These are phyloP conservation scores for Sitobion miscanthi DNA, from an alignment of 1,140 invertebrate genomes.

Conservation along the genomic window DNA sequence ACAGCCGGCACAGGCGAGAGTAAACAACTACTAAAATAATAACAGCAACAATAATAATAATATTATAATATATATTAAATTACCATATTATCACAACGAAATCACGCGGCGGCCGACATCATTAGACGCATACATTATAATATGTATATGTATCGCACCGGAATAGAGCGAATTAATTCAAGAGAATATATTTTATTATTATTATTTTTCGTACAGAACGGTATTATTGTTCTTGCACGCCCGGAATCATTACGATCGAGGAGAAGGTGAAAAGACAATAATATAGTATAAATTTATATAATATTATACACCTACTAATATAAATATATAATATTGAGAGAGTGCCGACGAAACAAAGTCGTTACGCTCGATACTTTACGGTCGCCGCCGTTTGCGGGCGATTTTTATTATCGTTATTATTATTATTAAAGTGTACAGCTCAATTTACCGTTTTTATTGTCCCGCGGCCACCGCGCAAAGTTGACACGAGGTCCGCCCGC, in stretches of 20 bases:
- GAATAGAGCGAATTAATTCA: background rate
- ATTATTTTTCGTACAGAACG: background rate
- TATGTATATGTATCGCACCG: background rate
- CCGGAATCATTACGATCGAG: background rate
- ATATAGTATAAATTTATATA: background rate
- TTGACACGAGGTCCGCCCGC: background rate
- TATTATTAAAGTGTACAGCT: constrained; percentile 17
- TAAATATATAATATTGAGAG: background rate
- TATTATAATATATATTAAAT: background rate
- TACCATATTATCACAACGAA: background rate
- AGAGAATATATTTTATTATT: background rate
- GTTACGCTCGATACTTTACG: background rate
- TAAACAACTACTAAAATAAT: constrained; percentile 11
- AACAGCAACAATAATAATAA: background rate
- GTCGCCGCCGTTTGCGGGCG: background rate
- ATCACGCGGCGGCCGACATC: background rate
- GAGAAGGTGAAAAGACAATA: background rate
- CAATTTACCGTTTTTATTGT: constrained; percentile 21
- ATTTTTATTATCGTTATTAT: constrained; percentile 3
- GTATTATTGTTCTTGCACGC: background rate
- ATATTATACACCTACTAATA: too few species aligned
- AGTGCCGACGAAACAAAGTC: background rate
- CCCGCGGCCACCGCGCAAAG: background rate
- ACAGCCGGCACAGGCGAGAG: background rate
- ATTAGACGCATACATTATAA: too few species aligned